These are phyloP conservation scores for Halocynthia roretzi DNA, from an alignment of 23 tunicate species.

Conservation along the genomic window DNA sequence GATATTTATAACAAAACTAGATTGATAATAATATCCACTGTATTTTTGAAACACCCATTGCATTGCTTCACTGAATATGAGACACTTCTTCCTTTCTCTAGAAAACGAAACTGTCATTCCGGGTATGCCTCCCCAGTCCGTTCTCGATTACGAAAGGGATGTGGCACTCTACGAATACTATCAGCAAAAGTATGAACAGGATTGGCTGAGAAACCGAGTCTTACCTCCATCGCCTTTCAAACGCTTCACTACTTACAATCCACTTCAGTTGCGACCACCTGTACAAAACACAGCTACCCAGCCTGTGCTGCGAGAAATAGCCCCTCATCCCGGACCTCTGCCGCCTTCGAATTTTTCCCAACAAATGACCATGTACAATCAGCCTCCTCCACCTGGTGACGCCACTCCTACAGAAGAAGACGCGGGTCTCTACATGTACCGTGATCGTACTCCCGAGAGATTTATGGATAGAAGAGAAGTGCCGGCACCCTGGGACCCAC, in stretches of 20 bases:
- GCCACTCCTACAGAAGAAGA: constrained; percentile 30
- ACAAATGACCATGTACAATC: constrained; percentile 2
- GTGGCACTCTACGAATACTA: constrained; percentile 69
- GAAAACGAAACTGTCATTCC: constrained; percentile 21
- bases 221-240: constrained; percentile 82
- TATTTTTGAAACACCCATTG: no score
- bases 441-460: constrained; percentile 12
- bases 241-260: constrained; percentile 51
- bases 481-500: constrained; percentile 31
- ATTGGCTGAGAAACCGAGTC: constrained; percentile 70
- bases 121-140: constrained; percentile 70
- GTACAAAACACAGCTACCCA: neutral
- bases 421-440: constrained; percentile 12
- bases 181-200: constrained; percentile 73
- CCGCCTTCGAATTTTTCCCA: constrained; percentile 20
- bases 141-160: constrained; percentile 61
- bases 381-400: constrained; percentile 26
- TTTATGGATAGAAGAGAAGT: neutral
- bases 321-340: neutral
- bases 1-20: no score
- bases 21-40: no score
- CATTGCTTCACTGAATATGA: no score
- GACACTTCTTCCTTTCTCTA: no score
- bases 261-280: constrained; percentile 51
- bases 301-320: constrained; percentile 11